phyloP scores from a whole-genome alignment of 2,797 vertebrate genomes.

The Micromesistius poutassou region DNA sequence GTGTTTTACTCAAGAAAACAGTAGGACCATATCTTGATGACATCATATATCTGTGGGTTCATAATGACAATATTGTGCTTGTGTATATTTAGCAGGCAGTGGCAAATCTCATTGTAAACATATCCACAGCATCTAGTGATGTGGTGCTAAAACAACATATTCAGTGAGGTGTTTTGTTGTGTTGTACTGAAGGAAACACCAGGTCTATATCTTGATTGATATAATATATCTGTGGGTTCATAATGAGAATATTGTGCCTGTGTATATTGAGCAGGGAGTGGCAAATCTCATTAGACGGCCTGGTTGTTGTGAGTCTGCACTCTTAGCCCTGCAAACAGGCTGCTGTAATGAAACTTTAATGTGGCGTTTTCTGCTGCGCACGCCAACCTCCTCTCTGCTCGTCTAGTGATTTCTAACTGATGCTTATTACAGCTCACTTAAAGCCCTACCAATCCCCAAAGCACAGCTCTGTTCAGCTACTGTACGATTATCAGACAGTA shows the following conservation, averaged over 20 bases:
- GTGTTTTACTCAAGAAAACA: too few species aligned
- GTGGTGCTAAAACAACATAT: too few species aligned
- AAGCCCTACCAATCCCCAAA: too few species aligned
- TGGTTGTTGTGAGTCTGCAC: neutral
- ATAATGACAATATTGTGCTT: neutral
- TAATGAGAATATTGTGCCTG: neutral
- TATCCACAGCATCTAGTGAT: too few species aligned
- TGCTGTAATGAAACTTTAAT: neutral
- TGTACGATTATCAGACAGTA: too few species aligned
- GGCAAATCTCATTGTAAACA: too few species aligned
- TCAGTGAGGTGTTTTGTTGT: too few species aligned
- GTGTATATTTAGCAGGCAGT: neutral
- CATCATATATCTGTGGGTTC: neutral
- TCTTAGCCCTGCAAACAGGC: neutral
- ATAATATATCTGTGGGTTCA: neutral
- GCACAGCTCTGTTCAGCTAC: too few species aligned
- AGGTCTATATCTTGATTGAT: too few species aligned
- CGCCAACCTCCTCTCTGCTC: constrained; percentile 2
- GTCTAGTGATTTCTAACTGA: constrained; percentile 39
- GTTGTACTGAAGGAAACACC: too few species aligned
- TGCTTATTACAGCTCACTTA: constrained; percentile 18
- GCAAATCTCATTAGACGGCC: neutral
- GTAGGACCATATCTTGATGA: neutral
- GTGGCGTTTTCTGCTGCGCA: neutral
- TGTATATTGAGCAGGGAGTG: neutral